These are phyloP conservation scores for Troides oblongomaculatus DNA, from an alignment of 2,888 invertebrate species.

Conservation along the genomic window DNA sequence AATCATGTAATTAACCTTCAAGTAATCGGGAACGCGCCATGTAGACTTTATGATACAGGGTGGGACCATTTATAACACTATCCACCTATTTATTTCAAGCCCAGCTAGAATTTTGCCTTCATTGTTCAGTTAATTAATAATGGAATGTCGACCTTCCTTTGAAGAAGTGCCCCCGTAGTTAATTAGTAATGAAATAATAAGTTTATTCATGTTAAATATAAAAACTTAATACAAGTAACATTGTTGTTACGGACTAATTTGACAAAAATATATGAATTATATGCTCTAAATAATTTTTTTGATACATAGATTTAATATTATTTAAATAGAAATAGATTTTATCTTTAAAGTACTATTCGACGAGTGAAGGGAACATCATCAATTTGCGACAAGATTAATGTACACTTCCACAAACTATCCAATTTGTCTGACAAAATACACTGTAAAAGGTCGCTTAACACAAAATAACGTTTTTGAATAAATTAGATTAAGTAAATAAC, in stretches of 20 bases:
- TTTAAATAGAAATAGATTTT: too few relatives aligned
- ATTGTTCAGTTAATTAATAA: slow-evolving; percentile 14
- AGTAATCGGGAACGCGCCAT: slow-evolving; percentile 7
- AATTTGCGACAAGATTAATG: slow-evolving; percentile 27
- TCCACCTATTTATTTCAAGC: slow-evolving; percentile 6
- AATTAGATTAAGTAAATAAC: too few relatives aligned
- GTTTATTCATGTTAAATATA: too few relatives aligned
- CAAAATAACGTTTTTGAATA: too few relatives aligned
- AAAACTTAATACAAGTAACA: too few relatives aligned
- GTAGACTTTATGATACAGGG: slow-evolving; percentile 10
- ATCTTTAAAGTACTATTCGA: too few relatives aligned
- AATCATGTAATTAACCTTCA: slow-evolving; percentile 9
- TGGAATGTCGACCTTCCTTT: neutral
- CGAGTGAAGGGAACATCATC: slow-evolving; percentile 20
- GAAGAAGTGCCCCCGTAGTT: neutral
- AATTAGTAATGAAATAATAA: neutral
- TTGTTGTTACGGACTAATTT: too few relatives aligned
- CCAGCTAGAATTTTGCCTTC: slow-evolving; percentile 10
- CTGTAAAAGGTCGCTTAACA: slow-evolving; percentile 3
- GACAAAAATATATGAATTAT: too few relatives aligned
- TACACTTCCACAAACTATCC: slow-evolving; percentile 20
- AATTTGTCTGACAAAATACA: slow-evolving; percentile 22
- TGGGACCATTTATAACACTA: slow-evolving; percentile 16
- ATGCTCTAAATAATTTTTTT: too few relatives aligned
- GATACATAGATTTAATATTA: too few relatives aligned